phyloP scores from a whole-genome alignment of 2,113 vertebrate genomes.

The Xiphophorus hellerii region DNA sequence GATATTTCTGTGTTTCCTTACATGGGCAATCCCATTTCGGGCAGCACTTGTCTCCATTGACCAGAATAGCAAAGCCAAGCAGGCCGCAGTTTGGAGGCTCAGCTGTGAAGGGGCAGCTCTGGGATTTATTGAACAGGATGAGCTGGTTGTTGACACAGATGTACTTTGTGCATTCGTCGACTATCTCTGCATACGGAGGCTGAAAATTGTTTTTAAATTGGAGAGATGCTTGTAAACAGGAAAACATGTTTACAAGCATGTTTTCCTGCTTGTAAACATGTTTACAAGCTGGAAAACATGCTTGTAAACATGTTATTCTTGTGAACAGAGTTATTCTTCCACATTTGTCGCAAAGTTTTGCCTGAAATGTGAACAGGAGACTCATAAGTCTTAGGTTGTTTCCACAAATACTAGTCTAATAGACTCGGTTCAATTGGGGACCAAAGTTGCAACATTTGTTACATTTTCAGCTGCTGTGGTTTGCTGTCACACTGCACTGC shows the following conservation, averaged over 20 bases:
- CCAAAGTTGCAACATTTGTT: no score
- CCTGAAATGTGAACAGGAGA: no score
- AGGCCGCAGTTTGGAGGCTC: constrained; percentile 89
- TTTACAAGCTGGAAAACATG: no score
- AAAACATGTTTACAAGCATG: neutral
- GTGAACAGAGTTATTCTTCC: neutral
- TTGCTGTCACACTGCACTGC: no score
- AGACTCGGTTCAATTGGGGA: no score
- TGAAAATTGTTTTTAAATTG: constrained; percentile 26
- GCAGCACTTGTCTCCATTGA: constrained; percentile 94
- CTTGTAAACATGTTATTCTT: no score
- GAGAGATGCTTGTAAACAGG: neutral
- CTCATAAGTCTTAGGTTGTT: no score
- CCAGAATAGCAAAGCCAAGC: constrained; percentile 87
- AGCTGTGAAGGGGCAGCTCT: constrained; percentile 87
- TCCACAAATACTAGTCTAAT: no score
- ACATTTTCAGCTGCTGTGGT: no score
- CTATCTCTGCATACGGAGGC: constrained; percentile 80
- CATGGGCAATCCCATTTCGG: constrained; percentile 96
- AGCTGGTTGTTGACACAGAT: constrained; percentile 92
- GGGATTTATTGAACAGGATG: constrained; percentile 90
- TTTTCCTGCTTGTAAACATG: no score
- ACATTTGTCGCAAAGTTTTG: no score
- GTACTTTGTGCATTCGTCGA: constrained; percentile 89
- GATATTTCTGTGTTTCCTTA: constrained; percentile 75